These are phyloP conservation scores for Artibeus jamaicensis DNA, from an alignment of 2,797 vertebrate species.

Conservation along the genomic window DNA sequence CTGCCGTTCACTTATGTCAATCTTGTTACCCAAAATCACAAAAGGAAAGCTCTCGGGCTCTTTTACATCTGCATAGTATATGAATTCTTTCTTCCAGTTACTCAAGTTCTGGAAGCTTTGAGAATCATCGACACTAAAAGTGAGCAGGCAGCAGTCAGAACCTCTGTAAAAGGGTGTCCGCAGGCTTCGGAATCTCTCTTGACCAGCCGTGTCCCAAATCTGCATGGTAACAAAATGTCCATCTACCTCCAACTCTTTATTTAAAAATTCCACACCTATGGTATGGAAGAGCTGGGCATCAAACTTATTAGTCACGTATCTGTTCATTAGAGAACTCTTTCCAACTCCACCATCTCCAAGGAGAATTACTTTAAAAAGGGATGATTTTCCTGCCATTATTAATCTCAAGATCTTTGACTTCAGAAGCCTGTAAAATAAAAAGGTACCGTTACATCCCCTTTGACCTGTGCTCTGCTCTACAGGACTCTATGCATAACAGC, in stretches of 20 bases:
- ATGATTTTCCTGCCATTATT: slow-evolving; percentile 93
- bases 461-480: not conserved
- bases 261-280: slow-evolving; percentile 97
- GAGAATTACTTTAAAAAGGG: slow-evolving; percentile 95
- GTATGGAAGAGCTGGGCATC: slow-evolving; percentile 97
- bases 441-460: slow-evolving; percentile 26
- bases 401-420: slow-evolving; percentile 43
- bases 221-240: slow-evolving; percentile 94
- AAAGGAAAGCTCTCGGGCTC: slow-evolving; percentile 96
- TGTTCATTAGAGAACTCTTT: slow-evolving; percentile 98
- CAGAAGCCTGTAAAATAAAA: slow-evolving; percentile 78
- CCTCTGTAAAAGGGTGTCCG: slow-evolving; percentile 97
- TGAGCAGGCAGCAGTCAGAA: slow-evolving; percentile 97
- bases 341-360: slow-evolving; percentile 96
- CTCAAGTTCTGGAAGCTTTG: slow-evolving; percentile 95
- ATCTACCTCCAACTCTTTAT: slow-evolving; percentile 96
- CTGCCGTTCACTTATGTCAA: slow-evolving; percentile 92
- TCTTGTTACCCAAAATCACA: slow-evolving; percentile 95
- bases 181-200: slow-evolving; percentile 96
- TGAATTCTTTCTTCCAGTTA: slow-evolving; percentile 98
- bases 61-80: slow-evolving; percentile 96
- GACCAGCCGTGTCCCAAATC: slow-evolving; percentile 98
- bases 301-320: slow-evolving; percentile 97
- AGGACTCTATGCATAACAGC: not conserved
- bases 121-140: slow-evolving; percentile 95